Conservation (phyloP, 2,113 vertebrate genomes). For the Tonatia bakeri region DNA sequence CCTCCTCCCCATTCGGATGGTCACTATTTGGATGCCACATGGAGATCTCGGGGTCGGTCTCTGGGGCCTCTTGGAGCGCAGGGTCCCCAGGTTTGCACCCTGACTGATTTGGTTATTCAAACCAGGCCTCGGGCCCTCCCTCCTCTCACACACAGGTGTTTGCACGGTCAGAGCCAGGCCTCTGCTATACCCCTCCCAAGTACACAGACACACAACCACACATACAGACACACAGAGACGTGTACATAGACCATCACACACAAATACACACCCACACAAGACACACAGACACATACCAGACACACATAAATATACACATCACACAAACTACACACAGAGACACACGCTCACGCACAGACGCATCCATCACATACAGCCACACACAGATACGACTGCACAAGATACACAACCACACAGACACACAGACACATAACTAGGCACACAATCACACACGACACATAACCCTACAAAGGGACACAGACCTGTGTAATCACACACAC, state of each 20-base stretch:
- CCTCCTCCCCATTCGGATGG: neutral
- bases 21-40: rapidly evolving
- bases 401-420: neutral
- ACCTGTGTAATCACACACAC: neutral
- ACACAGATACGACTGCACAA: neutral
- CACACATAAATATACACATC: neutral
- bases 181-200: neutral
- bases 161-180: neutral
- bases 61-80: neutral
- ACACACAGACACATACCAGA: neutral
- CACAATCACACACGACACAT: no score
- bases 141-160: neutral
- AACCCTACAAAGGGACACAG: neutral
- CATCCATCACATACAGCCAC: neutral
- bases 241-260: neutral
- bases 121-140: neutral
- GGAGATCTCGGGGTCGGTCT: neutral
- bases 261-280: no score
- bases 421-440: neutral
- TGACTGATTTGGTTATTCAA: neutral
- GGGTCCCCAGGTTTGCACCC: neutral
- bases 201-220: neutral
- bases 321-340: neutral
- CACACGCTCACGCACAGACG: neutral
- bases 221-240: neutral